Percentiles rank a stretch among this genome's conserved stretches.
These are phyloP conservation scores for Cryptosula pallasiana DNA, from an alignment of 2,888 invertebrate species.

Conservation along the genomic window DNA sequence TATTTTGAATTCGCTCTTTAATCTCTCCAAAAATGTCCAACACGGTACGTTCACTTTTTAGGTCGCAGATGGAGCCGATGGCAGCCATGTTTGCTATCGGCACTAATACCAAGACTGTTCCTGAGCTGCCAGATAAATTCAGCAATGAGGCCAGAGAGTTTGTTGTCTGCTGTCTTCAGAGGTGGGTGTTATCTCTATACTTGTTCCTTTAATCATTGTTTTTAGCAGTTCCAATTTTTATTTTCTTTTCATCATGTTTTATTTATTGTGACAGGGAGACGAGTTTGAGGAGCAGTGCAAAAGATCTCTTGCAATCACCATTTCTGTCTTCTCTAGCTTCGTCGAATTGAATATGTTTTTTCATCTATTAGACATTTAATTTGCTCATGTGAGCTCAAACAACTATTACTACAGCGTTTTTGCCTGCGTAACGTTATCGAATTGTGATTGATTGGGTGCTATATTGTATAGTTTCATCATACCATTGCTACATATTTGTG, in stretches of 20 bases:
- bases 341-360: no score
- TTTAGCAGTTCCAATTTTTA: neutral
- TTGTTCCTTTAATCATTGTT: neutral
- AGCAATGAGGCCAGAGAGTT: slow-evolving; percentile 45
- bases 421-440: no score
- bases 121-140: slow-evolving; percentile 42
- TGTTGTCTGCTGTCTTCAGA: slow-evolving; percentile 45
- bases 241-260: neutral
- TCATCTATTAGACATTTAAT: no score
- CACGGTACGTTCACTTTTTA: no score
- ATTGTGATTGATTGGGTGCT: no score
- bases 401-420: no score
- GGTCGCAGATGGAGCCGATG: slow-evolving; percentile 50
- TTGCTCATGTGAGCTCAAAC: no score
- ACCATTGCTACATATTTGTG: no score
- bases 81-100: slow-evolving; percentile 55
- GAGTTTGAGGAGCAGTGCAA: neutral
- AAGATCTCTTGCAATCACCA: neutral
- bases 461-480: no score
- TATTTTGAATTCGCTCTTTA: no score
- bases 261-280: neutral
- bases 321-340: neutral
- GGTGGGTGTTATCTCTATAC: slow-evolving; percentile 30
- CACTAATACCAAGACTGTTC: slow-evolving; percentile 38
- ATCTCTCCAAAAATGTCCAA: no score